Evolutionary conservation across 2,888 invertebrate genomes (phyloP), one percentile per base, ranked within the genome.

Genomic region (Agrotis clavis): DNA sequence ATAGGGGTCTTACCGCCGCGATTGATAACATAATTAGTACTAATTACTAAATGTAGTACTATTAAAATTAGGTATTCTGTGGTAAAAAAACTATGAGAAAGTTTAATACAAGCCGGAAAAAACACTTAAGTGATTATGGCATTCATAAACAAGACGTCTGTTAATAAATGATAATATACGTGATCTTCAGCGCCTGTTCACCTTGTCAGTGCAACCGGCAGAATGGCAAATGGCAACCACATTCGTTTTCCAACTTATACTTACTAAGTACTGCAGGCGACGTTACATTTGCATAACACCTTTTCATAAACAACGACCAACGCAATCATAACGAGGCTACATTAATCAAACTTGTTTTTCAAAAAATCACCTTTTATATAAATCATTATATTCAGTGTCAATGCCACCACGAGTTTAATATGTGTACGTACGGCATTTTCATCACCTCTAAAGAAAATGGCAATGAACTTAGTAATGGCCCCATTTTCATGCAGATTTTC

Each of bases 231-330:
- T 80, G 68, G 63, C 74, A 67, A 57, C 53, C 60, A 61, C 83
- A 64, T 69, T 67, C 56, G 11, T 61, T 74, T 71, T 60, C 47
- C 59, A 53, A 56, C 45, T 50, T 66, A 68, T 53, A 25, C 21
- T 53, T 63, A 83, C 19, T 60, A 54, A 53, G 21, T 62, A 65
- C 21, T 50, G 63, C 59, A 66, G 19, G 60, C 21, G 66, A 83
- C 54, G 62, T 25, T 51, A 30, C 59, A 80, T 80, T 83, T 53
- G 25, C 83, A 74, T 80, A 79, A 64, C 65, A 79, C 59, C 80
- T 83, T 80, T 83, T 83, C 68, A 53, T 66, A 74, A 69, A 74
- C 11, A 50, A 48, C 57, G 60, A 45, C 63, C 59, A 48, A 63
- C 63, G 56, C 60, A 67, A 60, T 57, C 14, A 47, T 60, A 68